A percentile compares a stretch with the other conserved stretches of the same genome.
Evolutionary conservation across 2,797 vertebrate genomes (phyloP).

Genomic region (Cirrhinus molitorella): DNA sequence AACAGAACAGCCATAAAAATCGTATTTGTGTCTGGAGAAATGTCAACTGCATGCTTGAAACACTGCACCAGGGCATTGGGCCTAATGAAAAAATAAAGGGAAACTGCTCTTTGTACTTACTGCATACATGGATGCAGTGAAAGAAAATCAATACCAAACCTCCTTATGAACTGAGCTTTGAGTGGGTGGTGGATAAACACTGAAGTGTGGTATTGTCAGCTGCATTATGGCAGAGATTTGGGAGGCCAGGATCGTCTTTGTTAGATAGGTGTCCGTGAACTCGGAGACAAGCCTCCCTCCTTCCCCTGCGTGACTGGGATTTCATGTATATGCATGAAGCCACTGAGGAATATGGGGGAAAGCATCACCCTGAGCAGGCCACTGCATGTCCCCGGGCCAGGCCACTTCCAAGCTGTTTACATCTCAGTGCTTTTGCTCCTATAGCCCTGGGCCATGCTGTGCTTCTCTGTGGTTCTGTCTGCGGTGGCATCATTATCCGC

Average conservation of each 20-base stretch:
- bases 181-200: constrained; percentile 64
- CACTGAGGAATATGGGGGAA: constrained; percentile 67
- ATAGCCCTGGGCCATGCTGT: constrained; percentile 33
- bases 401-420: constrained; percentile 44
- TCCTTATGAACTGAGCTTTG: constrained; percentile 67
- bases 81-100: constrained; percentile 53
- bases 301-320: constrained; percentile 47
- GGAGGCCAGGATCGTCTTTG: not conserved
- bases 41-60: constrained; percentile 52
- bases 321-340: constrained; percentile 76
- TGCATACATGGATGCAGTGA: constrained; percentile 69
- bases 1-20: constrained; percentile 49
- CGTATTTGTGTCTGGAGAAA: constrained; percentile 55
- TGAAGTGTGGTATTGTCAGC: constrained; percentile 56
- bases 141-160: constrained; percentile 79
- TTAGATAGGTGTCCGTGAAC: constrained; percentile 14
- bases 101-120: constrained; percentile 74
- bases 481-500: constrained; percentile 40
- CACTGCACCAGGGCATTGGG: constrained; percentile 45
- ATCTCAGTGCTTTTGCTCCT: constrained; percentile 44
- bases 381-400: constrained; percentile 37
- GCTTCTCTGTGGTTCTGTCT: constrained; percentile 30
- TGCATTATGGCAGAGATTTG: constrained; percentile 17
- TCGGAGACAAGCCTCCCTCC: not conserved
- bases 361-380: constrained; percentile 43